Conservation (phyloP, 1,140 invertebrate species). For the Anadara kagoshimensis region DNA sequence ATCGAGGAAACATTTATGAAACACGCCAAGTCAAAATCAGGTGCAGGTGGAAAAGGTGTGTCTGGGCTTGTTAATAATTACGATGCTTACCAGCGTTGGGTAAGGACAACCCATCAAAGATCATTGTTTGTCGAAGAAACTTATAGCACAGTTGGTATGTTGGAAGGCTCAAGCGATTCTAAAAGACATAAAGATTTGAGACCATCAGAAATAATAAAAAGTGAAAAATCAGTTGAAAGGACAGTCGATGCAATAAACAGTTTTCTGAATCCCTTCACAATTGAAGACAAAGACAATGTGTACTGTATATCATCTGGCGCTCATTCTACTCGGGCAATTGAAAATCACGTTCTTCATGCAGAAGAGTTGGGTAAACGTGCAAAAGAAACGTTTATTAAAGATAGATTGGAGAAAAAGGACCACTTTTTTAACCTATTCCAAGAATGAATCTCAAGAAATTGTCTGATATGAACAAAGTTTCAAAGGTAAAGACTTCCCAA, state of each 20-base stretch:
- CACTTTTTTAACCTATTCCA: constrained; percentile 49
- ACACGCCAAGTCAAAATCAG: constrained; percentile 28
- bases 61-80: constrained; percentile 23
- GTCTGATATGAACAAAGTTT: constrained; percentile 32
- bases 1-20: constrained; percentile 52
- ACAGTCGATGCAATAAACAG: constrained; percentile 32
- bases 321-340: constrained; percentile 5
- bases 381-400: constrained; percentile 38
- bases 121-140: constrained; percentile 32
- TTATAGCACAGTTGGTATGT: constrained; percentile 26
- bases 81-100: constrained; percentile 40
- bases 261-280: constrained; percentile 32
- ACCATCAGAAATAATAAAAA: constrained; percentile 29
- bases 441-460: constrained; percentile 42
- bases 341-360: constrained; percentile 20
- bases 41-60: constrained; percentile 9
- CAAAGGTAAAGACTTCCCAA: constrained; percentile 28
- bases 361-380: constrained; percentile 10
- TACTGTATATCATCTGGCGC: constrained; percentile 32
- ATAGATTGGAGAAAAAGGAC: constrained; percentile 34
- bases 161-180: neutral
- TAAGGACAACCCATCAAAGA: constrained; percentile 30
- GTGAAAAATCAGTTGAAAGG: constrained; percentile 31
- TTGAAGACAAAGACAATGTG: constrained; percentile 31
- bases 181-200: constrained; percentile 36